Percentiles rank a stretch among this genome's conserved stretches.
These are phyloP conservation scores for Chymomyza procnemis DNA, from an alignment of 2,888 invertebrate species.

Conservation along the genomic window DNA sequence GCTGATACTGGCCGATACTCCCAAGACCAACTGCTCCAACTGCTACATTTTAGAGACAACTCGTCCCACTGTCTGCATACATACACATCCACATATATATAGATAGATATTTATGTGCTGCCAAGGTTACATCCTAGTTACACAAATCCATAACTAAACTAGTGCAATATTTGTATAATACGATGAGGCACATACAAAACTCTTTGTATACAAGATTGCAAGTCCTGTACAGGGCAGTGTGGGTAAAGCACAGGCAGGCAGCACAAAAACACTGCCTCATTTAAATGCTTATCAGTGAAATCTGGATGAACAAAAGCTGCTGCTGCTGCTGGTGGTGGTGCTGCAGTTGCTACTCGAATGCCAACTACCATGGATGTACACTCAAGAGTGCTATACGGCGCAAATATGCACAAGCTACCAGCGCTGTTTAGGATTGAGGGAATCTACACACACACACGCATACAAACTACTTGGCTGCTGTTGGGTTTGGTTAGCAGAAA, in stretches of 20 bases:
- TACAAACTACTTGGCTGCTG: constrained; percentile 6
- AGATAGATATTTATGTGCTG: constrained; percentile 38
- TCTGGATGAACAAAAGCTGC: constrained; percentile 72
- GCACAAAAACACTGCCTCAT: constrained; percentile 56
- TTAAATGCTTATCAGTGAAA: constrained; percentile 73
- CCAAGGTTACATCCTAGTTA: constrained; percentile 70
- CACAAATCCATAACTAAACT: constrained; percentile 70
- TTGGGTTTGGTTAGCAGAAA: constrained; percentile 53
- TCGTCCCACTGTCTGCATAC: constrained; percentile 44
- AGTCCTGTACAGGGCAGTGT: constrained; percentile 7
- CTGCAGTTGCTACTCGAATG: constrained; percentile 15
- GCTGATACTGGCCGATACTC: no score
- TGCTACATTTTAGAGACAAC: no score
- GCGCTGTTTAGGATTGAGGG: constrained; percentile 9
- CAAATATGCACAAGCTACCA: constrained; percentile 41
- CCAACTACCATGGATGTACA: constrained; percentile 52
- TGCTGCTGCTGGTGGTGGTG: constrained; percentile 31
- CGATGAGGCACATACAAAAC: constrained; percentile 43
- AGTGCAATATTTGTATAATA: constrained; percentile 70
- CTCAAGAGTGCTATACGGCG: constrained; percentile 41
- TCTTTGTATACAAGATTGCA: constrained; percentile 46
- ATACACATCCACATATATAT: constrained; percentile 1
- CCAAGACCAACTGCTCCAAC: no score
- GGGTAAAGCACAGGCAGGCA: constrained; percentile 6
- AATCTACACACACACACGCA: not conserved